Base-by-base conservation (phyloP, 2,888 invertebrate genomes). In the Chrysina gloriosa region DNA sequence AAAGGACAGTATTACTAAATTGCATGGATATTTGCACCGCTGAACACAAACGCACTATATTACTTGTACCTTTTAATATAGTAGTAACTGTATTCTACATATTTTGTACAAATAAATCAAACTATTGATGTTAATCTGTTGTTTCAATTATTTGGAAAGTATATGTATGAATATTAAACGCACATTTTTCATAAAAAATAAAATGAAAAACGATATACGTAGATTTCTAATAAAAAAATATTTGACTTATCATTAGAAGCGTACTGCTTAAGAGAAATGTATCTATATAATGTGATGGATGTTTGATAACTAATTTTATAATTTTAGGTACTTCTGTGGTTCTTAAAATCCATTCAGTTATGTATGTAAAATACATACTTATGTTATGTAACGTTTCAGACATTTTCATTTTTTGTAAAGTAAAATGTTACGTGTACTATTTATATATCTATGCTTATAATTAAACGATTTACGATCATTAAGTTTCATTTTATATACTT, bases 41-140 rank as follows among this genome's bases (percentile, higher is more conserved):
- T 78, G 72, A 77, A 75, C 74, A 78, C 77, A 77, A 76, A 75
- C 73, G 77, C 79, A 78, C 79, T 77, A 66, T 21, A 67, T 67
- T 67, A 47, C 54, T 56, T 67, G 69, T 69, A 69, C 54, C 69
- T 66, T 69, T 69, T 66, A 50, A 69, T 48, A 63, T 63, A 50
- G 31, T 45, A 47, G 21, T 50, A 63, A 68, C 36, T 64, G 63
- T 68, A 63, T 68, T 68, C 64, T 58, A 75, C 73, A 77, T 74
- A 76, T 79, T 79, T 79, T 79, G 77, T 79, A 79, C 77, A 78
- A 77, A 79, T 50, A 67, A 67, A 67, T 63, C 50, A 50, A 65
- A 68, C 23, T 68, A 63, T 68, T 45, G 45, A 58, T 58, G 66
- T 66, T 56, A 14, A 50, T 34, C 39, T 39, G 39, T 64, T 64